Conservation (phyloP, 1,140 invertebrate genomes). For the Sycophaga agraensis region DNA sequence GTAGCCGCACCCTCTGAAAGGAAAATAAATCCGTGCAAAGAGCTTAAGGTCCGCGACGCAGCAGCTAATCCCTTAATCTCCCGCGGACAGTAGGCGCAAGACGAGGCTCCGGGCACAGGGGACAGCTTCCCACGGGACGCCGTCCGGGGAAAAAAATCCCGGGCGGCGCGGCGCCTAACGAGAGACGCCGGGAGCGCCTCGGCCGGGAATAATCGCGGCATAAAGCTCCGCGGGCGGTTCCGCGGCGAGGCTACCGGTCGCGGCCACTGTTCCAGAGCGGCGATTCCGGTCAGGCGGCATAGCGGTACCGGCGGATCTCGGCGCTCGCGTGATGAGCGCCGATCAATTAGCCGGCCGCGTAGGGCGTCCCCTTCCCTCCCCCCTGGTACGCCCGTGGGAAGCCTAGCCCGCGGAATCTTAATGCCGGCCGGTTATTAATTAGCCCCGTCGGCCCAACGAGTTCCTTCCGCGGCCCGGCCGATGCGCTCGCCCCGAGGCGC, state of each 20-base stretch:
- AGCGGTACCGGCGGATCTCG: conserved; percentile 46
- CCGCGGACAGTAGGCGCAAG: not conserved
- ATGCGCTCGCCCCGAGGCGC: not conserved
- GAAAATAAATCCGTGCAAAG: too few relatives aligned
- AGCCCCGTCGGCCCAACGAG: conserved; percentile 31
- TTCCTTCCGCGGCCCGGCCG: conserved; percentile 26
- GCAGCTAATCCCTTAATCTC: not conserved
- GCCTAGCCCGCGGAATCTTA: too few relatives aligned
- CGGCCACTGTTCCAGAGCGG: conserved; percentile 51
- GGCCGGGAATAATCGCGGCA: too few relatives aligned
- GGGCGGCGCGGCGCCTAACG: not conserved
- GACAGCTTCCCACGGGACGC: not conserved
- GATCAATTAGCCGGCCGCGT: not conserved
- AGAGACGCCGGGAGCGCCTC: not conserved
- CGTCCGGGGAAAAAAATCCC: too few relatives aligned
- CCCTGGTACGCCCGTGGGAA: conserved; percentile 22
- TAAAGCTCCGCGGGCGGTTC: not conserved
- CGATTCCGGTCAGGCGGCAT: conserved; percentile 56
- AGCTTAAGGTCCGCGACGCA: too few relatives aligned
- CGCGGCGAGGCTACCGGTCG: not conserved
- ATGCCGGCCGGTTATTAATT: too few relatives aligned
- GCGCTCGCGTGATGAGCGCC: not conserved
- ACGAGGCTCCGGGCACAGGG: not conserved
- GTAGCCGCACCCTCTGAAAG: too few relatives aligned
- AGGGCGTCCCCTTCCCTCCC: conserved; percentile 12